These are phyloP conservation scores for Drosophila eugracilis DNA, from an alignment of 1,140 invertebrate genomes.

Conservation along the genomic window DNA sequence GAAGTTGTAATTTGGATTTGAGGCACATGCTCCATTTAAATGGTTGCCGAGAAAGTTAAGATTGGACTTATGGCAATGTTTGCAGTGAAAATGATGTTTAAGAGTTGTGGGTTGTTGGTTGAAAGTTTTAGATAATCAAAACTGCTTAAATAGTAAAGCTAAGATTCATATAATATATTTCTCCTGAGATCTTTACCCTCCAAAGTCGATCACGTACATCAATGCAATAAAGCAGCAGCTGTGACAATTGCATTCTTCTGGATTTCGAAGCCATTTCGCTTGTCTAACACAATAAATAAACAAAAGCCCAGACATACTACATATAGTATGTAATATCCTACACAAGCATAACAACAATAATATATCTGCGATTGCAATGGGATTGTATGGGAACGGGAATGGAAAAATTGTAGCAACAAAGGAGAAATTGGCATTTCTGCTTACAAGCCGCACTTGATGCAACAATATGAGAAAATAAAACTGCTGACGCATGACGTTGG, in stretches of 20 bases:
- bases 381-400: constrained; percentile 5
- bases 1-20: constrained; percentile 26
- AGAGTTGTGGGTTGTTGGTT: not conserved
- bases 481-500: constrained; percentile 64
- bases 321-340: constrained; percentile 40
- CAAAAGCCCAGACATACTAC: constrained; percentile 35
- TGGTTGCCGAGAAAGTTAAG: not conserved
- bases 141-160: not conserved
- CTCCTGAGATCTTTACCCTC: not conserved
- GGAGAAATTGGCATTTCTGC: constrained; percentile 48
- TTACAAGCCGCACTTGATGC: constrained; percentile 51
- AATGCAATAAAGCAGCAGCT: constrained; percentile 41
- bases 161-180: constrained; percentile 3
- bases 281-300: constrained; percentile 43
- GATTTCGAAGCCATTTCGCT: constrained; percentile 29
- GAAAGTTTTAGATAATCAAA: too few species aligned
- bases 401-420: constrained; percentile 29
- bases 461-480: constrained; percentile 60
- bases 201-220: constrained; percentile 23
- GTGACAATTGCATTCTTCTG: constrained; percentile 41
- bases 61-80: not conserved
- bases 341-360: constrained; percentile 22
- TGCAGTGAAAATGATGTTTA: not conserved
- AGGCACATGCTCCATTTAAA: constrained; percentile 4
- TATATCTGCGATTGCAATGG: constrained; percentile 12